Conservation (phyloP, 2,888 invertebrate species). For the Calameuta filiformis region DNA sequence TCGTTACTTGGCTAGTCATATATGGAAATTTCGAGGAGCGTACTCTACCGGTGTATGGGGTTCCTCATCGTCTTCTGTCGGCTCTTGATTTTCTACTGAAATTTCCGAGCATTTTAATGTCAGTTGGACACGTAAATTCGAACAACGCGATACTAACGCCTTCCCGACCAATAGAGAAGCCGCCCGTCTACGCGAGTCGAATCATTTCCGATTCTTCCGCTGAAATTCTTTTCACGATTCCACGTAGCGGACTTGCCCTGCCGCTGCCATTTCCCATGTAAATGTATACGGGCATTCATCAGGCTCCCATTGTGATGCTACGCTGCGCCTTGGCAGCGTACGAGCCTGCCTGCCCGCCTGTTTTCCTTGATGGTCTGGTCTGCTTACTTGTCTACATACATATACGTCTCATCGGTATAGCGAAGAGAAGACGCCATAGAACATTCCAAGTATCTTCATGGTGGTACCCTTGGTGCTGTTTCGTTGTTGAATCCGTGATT, state of each 20-base stretch:
- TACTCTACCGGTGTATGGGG: not conserved
- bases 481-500: not conserved
- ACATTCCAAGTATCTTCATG: not conserved
- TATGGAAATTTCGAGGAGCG: not conserved
- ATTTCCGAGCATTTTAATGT: not conserved
- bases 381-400: not conserved
- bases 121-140: not conserved
- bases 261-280: conserved; percentile 58
- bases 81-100: not conserved
- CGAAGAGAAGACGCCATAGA: not conserved
- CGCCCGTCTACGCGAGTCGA: not conserved
- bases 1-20: not conserved
- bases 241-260: conserved; percentile 38
- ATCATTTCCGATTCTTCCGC: conserved; percentile 20
- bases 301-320: conserved; percentile 56
- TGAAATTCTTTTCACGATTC: conserved; percentile 40
- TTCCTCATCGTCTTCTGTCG: not conserved
- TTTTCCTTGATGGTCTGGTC: conserved; percentile 4
- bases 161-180: not conserved
- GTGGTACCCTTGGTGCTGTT: not conserved
- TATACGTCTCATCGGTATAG: not conserved
- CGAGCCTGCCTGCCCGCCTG: not conserved
- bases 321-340: conserved; percentile 37
- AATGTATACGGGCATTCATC: conserved; percentile 64
- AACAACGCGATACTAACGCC: not conserved